Percentiles rank a stretch among this genome's conserved stretches.
Evolutionary conservation across 2,113 vertebrate genomes (phyloP).

Genomic region (Osmerus eperlanus): DNA sequence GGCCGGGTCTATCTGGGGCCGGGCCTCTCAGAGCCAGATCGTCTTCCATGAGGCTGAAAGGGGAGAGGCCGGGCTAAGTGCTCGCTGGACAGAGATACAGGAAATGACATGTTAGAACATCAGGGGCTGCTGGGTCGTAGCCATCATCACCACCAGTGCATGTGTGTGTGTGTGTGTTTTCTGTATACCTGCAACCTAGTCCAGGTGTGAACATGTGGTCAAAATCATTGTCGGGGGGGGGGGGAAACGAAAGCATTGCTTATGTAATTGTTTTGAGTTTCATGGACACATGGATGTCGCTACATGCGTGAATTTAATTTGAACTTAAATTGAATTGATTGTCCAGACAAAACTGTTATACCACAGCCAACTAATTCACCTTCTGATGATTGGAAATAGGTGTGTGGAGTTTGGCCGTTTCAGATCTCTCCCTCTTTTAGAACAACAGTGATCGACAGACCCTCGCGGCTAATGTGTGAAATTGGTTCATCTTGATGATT

Average conservation of each 20-base stretch:
- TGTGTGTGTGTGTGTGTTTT: not conserved
- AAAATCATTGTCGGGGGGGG: too few relatives aligned
- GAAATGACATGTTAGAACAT: constrained; percentile 30
- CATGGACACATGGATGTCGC: too few relatives aligned
- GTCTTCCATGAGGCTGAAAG: constrained; percentile 42
- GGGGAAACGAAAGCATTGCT: too few relatives aligned
- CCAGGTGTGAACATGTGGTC: not conserved
- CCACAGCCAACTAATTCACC: too few relatives aligned
- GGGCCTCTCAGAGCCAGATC: constrained; percentile 43
- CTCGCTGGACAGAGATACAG: constrained; percentile 34
- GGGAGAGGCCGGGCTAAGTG: constrained; percentile 34
- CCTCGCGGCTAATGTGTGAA: not conserved
- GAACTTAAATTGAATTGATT: too few relatives aligned
- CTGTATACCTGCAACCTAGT: not conserved
- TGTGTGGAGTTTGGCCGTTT: not conserved
- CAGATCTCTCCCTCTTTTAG: not conserved
- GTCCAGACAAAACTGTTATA: too few relatives aligned
- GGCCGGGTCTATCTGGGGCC: constrained; percentile 1
- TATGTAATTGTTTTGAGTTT: too few relatives aligned
- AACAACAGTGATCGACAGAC: not conserved
- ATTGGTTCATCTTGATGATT: not conserved
- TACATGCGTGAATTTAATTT: too few relatives aligned
- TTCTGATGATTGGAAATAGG: not conserved
- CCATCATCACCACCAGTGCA: not conserved
- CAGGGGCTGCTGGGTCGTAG: not conserved